phyloP scores from a whole-genome alignment of 2,797 vertebrate genomes.

The Zonotrichia albicollis region DNA sequence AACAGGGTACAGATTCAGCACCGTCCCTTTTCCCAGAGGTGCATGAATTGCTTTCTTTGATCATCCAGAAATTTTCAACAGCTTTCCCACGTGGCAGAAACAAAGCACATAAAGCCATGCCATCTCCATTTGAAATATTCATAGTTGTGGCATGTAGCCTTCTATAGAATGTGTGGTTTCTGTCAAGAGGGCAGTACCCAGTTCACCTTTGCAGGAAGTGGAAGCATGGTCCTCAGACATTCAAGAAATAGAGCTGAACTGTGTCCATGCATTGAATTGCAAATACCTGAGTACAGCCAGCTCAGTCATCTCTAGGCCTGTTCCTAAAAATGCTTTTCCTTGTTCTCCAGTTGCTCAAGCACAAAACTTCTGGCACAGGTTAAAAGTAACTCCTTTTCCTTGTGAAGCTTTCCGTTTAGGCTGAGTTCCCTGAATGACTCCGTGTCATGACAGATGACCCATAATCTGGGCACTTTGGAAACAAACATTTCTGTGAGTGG shows the following conservation, averaged over 20 bases:
- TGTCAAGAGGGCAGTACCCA: not conserved
- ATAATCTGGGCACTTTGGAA: not conserved
- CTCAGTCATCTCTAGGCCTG: not conserved
- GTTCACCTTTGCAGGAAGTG: not conserved
- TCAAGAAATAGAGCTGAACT: not conserved
- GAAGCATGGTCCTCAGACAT: not conserved
- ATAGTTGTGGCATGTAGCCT: not conserved
- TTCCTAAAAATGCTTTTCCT: not conserved
- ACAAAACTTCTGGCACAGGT: not conserved
- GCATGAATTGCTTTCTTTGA: not conserved
- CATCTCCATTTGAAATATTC: not conserved
- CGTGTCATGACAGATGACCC: not conserved
- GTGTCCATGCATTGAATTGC: rapidly evolving
- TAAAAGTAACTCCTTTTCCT: not conserved
- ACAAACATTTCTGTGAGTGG: not conserved
- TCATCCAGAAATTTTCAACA: not conserved
- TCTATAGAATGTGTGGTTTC: not conserved
- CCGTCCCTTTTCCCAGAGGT: not conserved
- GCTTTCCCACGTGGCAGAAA: not conserved
- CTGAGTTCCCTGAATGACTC: not conserved
- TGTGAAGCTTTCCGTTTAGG: not conserved
- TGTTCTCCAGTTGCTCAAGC: not conserved
- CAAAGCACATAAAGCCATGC: not conserved
- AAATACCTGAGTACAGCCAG: not conserved
- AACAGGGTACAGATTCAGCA: not conserved